A percentile compares a stretch with the other conserved stretches of the same genome.
phyloP scores from a whole-genome alignment of 2,797 vertebrate species.

The Micropoecilia bifurca region DNA sequence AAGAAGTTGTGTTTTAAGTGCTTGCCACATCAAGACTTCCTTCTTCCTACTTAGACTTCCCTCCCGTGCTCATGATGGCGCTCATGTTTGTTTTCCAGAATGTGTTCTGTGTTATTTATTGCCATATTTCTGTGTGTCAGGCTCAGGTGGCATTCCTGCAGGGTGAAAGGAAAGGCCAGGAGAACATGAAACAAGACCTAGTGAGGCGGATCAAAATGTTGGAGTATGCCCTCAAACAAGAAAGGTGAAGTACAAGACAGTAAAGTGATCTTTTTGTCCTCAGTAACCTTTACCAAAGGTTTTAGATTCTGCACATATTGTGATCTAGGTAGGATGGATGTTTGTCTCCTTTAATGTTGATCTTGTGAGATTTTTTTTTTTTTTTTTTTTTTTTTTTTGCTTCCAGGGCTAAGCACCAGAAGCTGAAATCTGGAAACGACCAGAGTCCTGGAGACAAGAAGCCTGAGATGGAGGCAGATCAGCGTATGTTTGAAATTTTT shows the following conservation, averaged over 20 bases:
- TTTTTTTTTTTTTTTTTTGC: conserved; percentile 5
- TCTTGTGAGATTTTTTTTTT: conserved; percentile 41
- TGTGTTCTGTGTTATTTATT: conserved; percentile 18
- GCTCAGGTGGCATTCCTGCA: conserved; percentile 86
- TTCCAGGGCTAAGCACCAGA: conserved; percentile 91
- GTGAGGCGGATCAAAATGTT: conserved; percentile 87
- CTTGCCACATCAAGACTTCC: conserved; percentile 32
- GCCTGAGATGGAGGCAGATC: conserved; percentile 84
- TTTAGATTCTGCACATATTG: conserved; percentile 1
- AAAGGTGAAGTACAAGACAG: conserved; percentile 72
- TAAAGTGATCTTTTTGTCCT: conserved; percentile 11
- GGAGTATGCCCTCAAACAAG: conserved; percentile 86
- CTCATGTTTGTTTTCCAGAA: background rate
- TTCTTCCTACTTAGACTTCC: background rate
- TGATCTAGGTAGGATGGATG: conserved; percentile 7
- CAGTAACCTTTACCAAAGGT: conserved; percentile 5
- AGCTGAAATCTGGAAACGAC: conserved; percentile 90
- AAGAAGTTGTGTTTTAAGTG: conserved; percentile 43
- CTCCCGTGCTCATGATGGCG: background rate
- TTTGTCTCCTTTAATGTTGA: background rate
- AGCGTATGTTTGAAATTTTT: conserved; percentile 71
- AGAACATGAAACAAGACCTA: conserved; percentile 89
- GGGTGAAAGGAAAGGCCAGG: conserved; percentile 87
- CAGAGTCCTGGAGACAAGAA: conserved; percentile 89
- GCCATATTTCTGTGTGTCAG: conserved; percentile 60